Percentiles rank a stretch among this genome's conserved stretches.
phyloP scores from a whole-genome alignment of 2,797 vertebrate genomes.

The Amazona ochrocephala region DNA sequence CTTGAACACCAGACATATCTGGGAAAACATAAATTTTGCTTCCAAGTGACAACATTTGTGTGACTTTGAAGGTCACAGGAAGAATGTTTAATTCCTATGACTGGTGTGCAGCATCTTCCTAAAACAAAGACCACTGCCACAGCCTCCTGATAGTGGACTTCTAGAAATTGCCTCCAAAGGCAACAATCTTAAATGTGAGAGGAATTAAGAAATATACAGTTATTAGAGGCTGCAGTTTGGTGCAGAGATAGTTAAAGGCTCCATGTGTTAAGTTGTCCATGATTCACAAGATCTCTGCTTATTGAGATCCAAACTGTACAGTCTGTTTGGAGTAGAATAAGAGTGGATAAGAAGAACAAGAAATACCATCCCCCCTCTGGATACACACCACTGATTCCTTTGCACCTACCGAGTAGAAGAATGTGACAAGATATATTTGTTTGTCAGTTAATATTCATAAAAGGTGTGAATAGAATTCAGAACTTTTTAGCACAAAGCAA shows the following conservation, averaged over 20 bases:
- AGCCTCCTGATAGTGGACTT: background rate
- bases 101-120: background rate
- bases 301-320: conserved; percentile 55
- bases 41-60: background rate
- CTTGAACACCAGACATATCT: background rate
- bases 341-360: conserved; percentile 40
- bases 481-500: conserved; percentile 77
- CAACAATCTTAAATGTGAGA: background rate
- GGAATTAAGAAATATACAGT: background rate
- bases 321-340: conserved; percentile 39
- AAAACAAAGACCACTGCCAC: background rate
- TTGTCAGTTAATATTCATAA: conserved; percentile 75
- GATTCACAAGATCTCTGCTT: conserved; percentile 59
- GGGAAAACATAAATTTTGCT: background rate
- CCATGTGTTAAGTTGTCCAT: conserved; percentile 40
- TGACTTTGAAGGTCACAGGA: background rate
- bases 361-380: conserved; percentile 58
- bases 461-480: conserved; percentile 76
- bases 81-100: background rate
- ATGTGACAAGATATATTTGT: conserved; percentile 75
- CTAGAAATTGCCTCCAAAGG: background rate
- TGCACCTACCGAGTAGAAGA: conserved; percentile 57
- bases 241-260: conserved; percentile 6
- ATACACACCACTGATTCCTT: conserved; percentile 64
- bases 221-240: background rate